Percentiles rank a stretch among this genome's conserved stretches.
Evolutionary conservation across 1,140 invertebrate genomes (phyloP).

Genomic region (Meloidogyne hapla): DNA sequence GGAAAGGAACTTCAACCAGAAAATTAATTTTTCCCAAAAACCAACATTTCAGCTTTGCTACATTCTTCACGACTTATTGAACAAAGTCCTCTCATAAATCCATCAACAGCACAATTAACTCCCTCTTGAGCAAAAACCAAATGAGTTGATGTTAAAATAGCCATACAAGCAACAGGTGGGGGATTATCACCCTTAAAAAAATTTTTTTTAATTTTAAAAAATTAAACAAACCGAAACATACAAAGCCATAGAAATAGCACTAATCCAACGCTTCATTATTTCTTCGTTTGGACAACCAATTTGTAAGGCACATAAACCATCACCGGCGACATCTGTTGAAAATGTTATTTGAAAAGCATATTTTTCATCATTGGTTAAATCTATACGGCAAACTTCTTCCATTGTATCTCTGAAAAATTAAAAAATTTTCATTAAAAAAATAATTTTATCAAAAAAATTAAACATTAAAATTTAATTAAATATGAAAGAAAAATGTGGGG

Average conservation of each 20-base stretch:
- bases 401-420: no score
- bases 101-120: conserved; percentile 45
- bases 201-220: neutral
- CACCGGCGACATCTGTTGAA: neutral
- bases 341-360: conserved; percentile 43
- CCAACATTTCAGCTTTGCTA: conserved; percentile 26
- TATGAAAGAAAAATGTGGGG: neutral
- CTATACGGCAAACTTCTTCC: conserved; percentile 36
- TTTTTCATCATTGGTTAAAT: conserved; percentile 41
- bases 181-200: conserved; percentile 31
- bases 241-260: conserved; percentile 30
- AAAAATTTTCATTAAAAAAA: no score
- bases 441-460: no score
- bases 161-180: conserved; percentile 35
- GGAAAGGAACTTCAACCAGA: neutral
- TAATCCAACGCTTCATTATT: conserved; percentile 47
- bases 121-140: conserved; percentile 46
- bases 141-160: conserved; percentile 33
- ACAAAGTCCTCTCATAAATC: conserved; percentile 40
- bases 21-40: conserved; percentile 13
- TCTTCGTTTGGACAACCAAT: conserved; percentile 37
- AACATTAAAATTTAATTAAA: neutral
- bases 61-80: conserved; percentile 28
- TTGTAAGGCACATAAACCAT: conserved; percentile 26
- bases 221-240: conserved; percentile 22